Base-by-base conservation (phyloP, 2,797 vertebrate genomes). In the Bryconaethiops microstoma region DNA sequence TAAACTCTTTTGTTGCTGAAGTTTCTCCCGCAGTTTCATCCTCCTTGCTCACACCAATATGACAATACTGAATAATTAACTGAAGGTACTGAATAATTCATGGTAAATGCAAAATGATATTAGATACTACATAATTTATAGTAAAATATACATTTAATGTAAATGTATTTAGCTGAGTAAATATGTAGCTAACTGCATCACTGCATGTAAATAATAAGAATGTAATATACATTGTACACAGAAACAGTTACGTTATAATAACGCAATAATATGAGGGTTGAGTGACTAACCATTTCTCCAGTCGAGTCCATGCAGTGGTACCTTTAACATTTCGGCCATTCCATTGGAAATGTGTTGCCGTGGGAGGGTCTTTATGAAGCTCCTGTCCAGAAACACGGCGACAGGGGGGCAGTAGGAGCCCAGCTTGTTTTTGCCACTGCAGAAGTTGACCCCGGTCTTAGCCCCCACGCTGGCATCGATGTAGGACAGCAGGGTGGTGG, bases 321-420 rank as follows among this genome's bases (percentile, higher is more conserved):
- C 94, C 94, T 95, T 95, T 63, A 96, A 71, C 82, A 95, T 95
- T 82, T 95, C 95, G 0, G 93, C 95, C 13, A 95, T 88, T 55
- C 95, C 94, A 0, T 94, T 95, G 63, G 95, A 94, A 84, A 95
- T 92, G 77, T 95, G 94, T 0, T 91, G 83, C 1, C 83, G 89
- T 1, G 93, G 93, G 10, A 94, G 87, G 16, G 93, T 94, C 83
- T 79, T 87, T 72, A 95, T 87, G 86, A 95, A 95, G 3, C 92
- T 92, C 7, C 92, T 88, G 3, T 96, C 94, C 68, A 95, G 87
- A 59, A 95, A 93, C 0, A 90, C 90, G 0, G 92, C 92, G 7
- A 88, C 83, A 0, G 92, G 92, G 0, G 92, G 93, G 0, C 89
- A 89, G 70, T 93, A 93, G 7, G 89, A 90, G 19, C 92, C 93